These are phyloP conservation scores for Etheostoma perlongum DNA, from an alignment of 2,797 vertebrate genomes.

Conservation along the genomic window DNA sequence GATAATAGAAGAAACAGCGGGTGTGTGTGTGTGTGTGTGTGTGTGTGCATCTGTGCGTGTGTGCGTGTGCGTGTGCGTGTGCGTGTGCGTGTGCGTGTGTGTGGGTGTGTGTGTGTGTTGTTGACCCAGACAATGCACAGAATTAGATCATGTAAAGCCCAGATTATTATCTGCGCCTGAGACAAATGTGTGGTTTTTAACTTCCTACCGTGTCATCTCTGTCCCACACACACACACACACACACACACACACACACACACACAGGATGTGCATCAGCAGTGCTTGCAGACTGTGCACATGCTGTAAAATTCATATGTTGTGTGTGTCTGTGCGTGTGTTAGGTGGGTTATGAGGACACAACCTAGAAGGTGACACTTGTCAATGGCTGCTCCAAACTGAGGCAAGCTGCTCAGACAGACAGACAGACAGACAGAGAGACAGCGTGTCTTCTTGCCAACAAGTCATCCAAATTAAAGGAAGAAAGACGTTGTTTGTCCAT, in stretches of 20 bases:
- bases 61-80: background rate
- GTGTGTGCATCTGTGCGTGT: background rate
- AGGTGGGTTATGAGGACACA: conserved; percentile 20
- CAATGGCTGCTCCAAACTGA: conserved; percentile 32
- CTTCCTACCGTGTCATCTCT: conserved; percentile 26
- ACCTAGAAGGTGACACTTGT: conserved; percentile 17
- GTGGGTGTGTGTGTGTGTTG: conserved; percentile 25
- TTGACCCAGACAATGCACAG: conserved; percentile 46
- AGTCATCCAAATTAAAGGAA: background rate
- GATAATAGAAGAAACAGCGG: conserved; percentile 10
- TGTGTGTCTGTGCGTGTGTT: conserved; percentile 21
- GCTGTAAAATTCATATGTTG: conserved; percentile 3
- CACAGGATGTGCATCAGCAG: conserved; percentile 48
- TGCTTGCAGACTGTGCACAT: conserved; percentile 36
- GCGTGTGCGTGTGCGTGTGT: conserved; percentile 19
- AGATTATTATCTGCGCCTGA: conserved; percentile 67
- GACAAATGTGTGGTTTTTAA: conserved; percentile 34
- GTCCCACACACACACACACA: background rate
- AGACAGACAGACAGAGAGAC: background rate
- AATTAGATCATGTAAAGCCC: conserved; percentile 75
- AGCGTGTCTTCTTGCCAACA: background rate
- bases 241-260: conserved; percentile 11
- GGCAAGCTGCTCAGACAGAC: conserved; percentile 13
- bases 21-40: background rate
- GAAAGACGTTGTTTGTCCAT: no score